Evolutionary conservation across 35 echinoderm and acorn worm genomes (phyloP).

Genomic region (Patiria miniata): DNA sequence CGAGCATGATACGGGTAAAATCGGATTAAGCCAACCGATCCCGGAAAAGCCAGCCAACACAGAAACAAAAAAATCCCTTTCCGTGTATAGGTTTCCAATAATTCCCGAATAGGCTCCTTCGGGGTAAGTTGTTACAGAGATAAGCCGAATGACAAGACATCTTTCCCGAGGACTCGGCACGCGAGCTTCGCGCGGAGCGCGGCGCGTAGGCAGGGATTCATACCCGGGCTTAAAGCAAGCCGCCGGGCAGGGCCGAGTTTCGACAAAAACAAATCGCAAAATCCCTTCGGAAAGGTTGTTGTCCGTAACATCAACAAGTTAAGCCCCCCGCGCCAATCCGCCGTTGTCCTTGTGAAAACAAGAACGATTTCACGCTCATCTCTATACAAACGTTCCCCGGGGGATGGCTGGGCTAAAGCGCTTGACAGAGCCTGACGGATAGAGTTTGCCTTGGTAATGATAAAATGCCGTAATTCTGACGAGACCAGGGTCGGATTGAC

Average conservation of each 20-base stretch:
- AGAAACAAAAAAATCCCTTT: too few relatives aligned
- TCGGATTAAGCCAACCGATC: too few relatives aligned
- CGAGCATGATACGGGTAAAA: too few relatives aligned
- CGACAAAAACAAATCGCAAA: constrained; percentile 26
- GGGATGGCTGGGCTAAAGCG: not conserved
- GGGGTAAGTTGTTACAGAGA: too few relatives aligned
- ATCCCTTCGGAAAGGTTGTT: constrained; percentile 7
- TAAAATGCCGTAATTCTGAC: constrained; percentile 26
- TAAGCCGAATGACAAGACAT: too few relatives aligned
- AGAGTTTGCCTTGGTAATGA: constrained; percentile 9
- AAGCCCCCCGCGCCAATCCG: constrained; percentile 5
- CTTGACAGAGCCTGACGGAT: not conserved
- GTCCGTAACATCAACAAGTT: constrained; percentile 26
- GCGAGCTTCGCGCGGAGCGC: too few relatives aligned
- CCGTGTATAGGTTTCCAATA: too few relatives aligned
- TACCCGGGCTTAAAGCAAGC: not conserved
- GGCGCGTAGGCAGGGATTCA: not conserved
- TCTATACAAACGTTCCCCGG: constrained; percentile 10
- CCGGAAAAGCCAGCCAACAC: too few relatives aligned
- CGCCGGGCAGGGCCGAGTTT: constrained; percentile 6
- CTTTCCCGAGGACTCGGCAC: too few relatives aligned
- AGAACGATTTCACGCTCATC: constrained; percentile 20
- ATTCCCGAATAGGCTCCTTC: too few relatives aligned
- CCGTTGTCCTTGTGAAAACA: constrained; percentile 20
- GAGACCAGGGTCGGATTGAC: constrained; percentile 1